Base-by-base conservation (phyloP, 1,140 invertebrate species). In the Eciton burchellii region DNA sequence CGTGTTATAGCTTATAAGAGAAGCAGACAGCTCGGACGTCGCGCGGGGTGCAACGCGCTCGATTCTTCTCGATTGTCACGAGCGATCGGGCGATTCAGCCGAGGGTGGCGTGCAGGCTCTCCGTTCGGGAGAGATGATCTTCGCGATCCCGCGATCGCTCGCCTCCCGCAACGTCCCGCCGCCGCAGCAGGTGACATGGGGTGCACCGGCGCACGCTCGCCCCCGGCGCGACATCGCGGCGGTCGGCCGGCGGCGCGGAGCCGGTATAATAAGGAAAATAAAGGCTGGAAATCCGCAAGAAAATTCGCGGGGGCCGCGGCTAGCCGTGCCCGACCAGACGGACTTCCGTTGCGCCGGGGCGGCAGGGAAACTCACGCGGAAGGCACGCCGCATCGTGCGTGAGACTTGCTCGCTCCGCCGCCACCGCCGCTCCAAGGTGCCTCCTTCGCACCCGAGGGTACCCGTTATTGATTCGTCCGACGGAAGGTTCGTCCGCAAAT, bases 391-490 rank as follows among this genome's bases (percentile, higher is more conserved):
- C 54, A 74, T 82, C 35, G 41, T 82, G 59, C 57, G 60, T 62
- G 57, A 21, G 70, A 62, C 83, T 71, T 84, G 52, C 41, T 21
- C 57, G 41, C 45, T 35, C 54, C 47, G 65, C n/a, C 43, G 43
- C 41, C 29, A 43, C 43, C 14, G 29, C 70, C 26, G 47, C 26
- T 24, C 35, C 47, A 35, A 79, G 63, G 63, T 79, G 49, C 65
- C 74, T 79, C 63, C 63, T 79, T 74, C 86, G 65, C 81, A 82
- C 82, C 82, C 84, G 81, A 77, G 76, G 82, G 86, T 82, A 84
- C 87, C 71, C 82, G 84, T 88, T 91, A 90, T 89, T 88, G 89
- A 89, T 90, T 90, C 81, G 82, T 76, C 83, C 82, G 85, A 88
- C 83, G 82, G 81, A 49, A 79, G 74, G 62, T 89, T 88, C 83